Percentiles rank a stretch among this genome's conserved stretches.
Evolutionary conservation across 2,888 invertebrate species (phyloP).

Genomic region (Nudaria mundana): DNA sequence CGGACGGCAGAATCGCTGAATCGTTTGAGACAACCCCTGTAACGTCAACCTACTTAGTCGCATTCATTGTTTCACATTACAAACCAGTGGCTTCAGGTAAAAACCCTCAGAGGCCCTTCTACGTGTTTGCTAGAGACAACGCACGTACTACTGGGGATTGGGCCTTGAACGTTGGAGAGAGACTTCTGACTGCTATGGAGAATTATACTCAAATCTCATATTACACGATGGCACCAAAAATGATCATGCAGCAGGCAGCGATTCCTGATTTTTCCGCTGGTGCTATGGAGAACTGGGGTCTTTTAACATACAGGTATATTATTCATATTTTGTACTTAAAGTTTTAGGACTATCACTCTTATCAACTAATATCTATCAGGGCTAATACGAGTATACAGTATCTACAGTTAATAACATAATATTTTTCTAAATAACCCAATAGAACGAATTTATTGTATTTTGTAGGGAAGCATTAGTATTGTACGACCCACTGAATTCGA

Average conservation of each 20-base stretch:
- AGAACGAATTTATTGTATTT: too few species aligned
- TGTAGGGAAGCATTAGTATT: constrained; percentile 57
- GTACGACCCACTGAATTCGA: constrained; percentile 64
- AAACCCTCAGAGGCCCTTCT: constrained; percentile 48
- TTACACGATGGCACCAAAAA: constrained; percentile 71
- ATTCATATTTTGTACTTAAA: too few species aligned
- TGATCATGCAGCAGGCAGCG: constrained; percentile 86
- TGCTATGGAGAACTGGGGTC: constrained; percentile 94
- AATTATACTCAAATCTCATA: constrained; percentile 77
- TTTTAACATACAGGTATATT: constrained; percentile 87
- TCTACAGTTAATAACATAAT: too few species aligned
- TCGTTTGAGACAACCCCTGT: constrained; percentile 79
- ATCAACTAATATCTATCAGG: too few species aligned
- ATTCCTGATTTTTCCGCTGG: constrained; percentile 90
- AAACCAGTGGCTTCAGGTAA: constrained; percentile 39
- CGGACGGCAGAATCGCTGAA: constrained; percentile 50
- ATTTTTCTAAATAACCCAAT: too few species aligned
- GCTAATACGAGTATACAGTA: too few species aligned
- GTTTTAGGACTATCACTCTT: too few species aligned
- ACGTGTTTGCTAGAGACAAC: constrained; percentile 68
- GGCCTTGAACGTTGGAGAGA: constrained; percentile 66
- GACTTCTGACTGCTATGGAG: constrained; percentile 76
- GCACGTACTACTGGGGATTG: constrained; percentile 62
- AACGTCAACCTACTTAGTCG: constrained; percentile 92
- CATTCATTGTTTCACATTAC: constrained; percentile 93